Percentiles rank a stretch among this genome's conserved stretches.
These are phyloP conservation scores for Drosophila saltans DNA, from an alignment of 1,140 invertebrate genomes.

Conservation along the genomic window DNA sequence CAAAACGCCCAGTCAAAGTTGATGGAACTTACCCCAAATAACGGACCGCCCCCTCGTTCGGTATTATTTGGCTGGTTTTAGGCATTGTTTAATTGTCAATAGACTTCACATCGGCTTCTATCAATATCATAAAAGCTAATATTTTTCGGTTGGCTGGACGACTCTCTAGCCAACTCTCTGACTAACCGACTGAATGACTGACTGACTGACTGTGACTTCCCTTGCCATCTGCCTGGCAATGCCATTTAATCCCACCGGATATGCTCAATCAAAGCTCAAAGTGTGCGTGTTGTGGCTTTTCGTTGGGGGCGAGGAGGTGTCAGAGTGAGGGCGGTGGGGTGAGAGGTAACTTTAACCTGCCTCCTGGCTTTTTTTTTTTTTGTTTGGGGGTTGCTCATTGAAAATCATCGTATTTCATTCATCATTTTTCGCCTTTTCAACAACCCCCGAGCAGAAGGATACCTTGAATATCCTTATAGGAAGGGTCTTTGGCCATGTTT, in stretches of 20 bases:
- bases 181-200: conserved; percentile 29
- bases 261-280: conserved; percentile 83
- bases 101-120: conserved; percentile 81
- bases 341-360: conserved; percentile 58
- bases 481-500: conserved; percentile 53
- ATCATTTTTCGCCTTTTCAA: conserved; percentile 81
- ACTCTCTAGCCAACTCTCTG: conserved; percentile 21
- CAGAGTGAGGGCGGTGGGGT: conserved; percentile 16
- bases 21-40: conserved; percentile 51
- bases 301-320: conserved; percentile 13
- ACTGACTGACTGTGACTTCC: conserved; percentile 43
- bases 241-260: conserved; percentile 80
- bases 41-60: conserved; percentile 28
- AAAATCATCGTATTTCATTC: conserved; percentile 82
- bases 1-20: conserved; percentile 54
- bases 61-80: conserved; percentile 16
- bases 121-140: conserved; percentile 83
- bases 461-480: conserved; percentile 50
- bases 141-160: conserved; percentile 80
- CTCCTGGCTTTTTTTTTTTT: conserved; percentile 16
- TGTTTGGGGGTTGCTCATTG: conserved; percentile 61
- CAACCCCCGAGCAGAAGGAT: conserved; percentile 58
- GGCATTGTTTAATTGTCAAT: conserved; percentile 83
- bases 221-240: conserved; percentile 54
- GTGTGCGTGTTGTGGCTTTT: conserved; percentile 51